A percentile compares a stretch with the other conserved stretches of the same genome.
These are phyloP conservation scores for Dichetophora obliterata DNA, from an alignment of 2,888 invertebrate species.

Conservation along the genomic window DNA sequence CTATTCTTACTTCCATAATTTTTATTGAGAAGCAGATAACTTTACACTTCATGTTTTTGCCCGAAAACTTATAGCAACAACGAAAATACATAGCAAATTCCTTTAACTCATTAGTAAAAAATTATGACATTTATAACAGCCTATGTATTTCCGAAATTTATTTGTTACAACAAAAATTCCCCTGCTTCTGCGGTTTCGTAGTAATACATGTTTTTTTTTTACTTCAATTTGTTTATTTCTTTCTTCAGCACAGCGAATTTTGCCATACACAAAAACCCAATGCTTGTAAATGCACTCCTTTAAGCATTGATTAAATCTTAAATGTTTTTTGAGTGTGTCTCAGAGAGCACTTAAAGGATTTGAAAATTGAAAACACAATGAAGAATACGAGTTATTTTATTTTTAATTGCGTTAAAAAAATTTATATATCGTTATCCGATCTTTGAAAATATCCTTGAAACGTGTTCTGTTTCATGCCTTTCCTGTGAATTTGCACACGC, in stretches of 20 bases:
- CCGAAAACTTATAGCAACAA: too few species aligned
- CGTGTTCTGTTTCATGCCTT: conserved; percentile 69
- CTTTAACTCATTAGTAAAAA: too few species aligned
- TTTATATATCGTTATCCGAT: neutral
- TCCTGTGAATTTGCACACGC: conserved; percentile 68
- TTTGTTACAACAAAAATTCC: too few species aligned
- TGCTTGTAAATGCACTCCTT: neutral
- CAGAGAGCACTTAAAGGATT: neutral
- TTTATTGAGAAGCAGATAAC: too few species aligned
- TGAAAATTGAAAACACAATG: neutral
- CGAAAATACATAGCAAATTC: too few species aligned
- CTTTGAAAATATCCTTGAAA: conserved; percentile 19
- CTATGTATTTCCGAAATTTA: too few species aligned
- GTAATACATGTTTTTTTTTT: neutral
- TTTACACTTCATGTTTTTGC: too few species aligned
- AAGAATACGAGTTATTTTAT: neutral
- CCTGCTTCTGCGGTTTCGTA: too few species aligned
- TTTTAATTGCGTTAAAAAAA: conserved; percentile 6
- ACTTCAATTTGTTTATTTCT: too few species aligned
- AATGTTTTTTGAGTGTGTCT: conserved; percentile 9
- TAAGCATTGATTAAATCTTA: conserved; percentile 17
- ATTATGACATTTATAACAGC: too few species aligned
- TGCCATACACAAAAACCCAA: neutral
- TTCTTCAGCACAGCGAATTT: too few species aligned
- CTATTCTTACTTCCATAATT: too few species aligned